Evolutionary conservation across 2,113 vertebrate genomes (phyloP), one percentile per base, ranked within the genome.

Genomic region (Oriolus oriolus): DNA sequence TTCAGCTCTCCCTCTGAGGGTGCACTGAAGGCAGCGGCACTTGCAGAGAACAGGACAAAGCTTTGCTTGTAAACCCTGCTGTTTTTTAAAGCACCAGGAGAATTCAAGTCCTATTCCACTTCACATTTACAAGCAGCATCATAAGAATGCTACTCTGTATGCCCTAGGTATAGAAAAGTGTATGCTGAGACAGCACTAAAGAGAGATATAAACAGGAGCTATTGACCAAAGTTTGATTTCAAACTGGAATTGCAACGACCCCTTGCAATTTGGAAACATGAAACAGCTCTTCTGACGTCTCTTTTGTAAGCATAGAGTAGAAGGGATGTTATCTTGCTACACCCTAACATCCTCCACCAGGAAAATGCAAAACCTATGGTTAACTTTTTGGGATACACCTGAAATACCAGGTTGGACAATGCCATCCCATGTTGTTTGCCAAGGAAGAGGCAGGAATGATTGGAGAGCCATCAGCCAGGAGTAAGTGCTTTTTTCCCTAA

Each of bases 61-160:
- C 73, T 69, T 33, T 49, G 53, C 44, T 79, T 90, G 77, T 57
- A 78, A 91, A 82, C 54, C 9, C 28, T 82, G 65, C 2, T 5
- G 2, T 17, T 44, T 91, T 84, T 93, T 71, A 95, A 94, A 96
- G 92, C 65, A 75, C 27, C 26, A 28, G 15, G 57, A 95, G 30
- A 87, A 79, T 95, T 93, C 92, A 94, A 87, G 93, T 69, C 80
- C 86, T 92, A 75, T 49, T 78, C 42, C 73, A 33, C 56, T 96
- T 95, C 92, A 92, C 80, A 84, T 96, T 94, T 71, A 44, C 23
- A 68, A 77, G 61, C 73, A 77, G 77, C 83, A 78, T 71, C 66
- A 10, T 7, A 92, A 84, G 37, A 71, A 65, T 23, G 86, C 73
- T 71, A 15, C 49, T 70, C 28, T 74, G 12, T 60, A 61, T 45